Base-by-base conservation (phyloP, 2,113 vertebrate genomes). In the Oceanites oceanicus region DNA sequence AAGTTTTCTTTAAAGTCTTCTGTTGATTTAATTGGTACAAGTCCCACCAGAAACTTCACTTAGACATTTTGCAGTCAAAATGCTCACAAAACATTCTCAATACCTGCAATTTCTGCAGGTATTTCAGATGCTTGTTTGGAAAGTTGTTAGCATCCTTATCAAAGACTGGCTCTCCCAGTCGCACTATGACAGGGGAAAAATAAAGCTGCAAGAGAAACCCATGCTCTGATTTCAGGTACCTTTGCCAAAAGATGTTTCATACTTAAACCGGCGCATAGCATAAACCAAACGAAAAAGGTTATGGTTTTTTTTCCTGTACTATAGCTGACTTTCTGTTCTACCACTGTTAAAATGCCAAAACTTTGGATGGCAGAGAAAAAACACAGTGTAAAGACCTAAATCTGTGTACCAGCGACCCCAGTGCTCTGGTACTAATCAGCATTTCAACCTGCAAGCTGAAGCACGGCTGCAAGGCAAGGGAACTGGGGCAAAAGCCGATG, bases 91-190 rank as follows among this genome's bases (percentile, higher is more conserved):
- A 80, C 17, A 29, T 56, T 91, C 59, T 90, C 91, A 97, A 97
- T 49, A 30, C 23, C 21, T 71, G 25, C 40, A 81, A 47, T 70
- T 90, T 77, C 59, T 90, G 36, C 70, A 68, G 38, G 14, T 84
- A 86, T 92, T 96, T 95, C 82, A 96, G 80, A 87, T 94, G 89
- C 92, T 79, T 89, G 93, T 74, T 97, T 92, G 80, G 77, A 93
- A 95, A 95, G 86, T 81, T 86, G 94, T 84, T 97, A 83, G 95
- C 83, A 96, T 93, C 94, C 86, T 92, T 97, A 77, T 94, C 70
- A 97, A 96, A 93, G 68, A 87, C 70, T 97, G 91, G 76, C 81
- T 92, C 95, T 97, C 94, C 92, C 91, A 92, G 40, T 67, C 5
- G 21, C n/a, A 12, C 29, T 49, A 74, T 59, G 79, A 93, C 96